Evolutionary conservation across 1,140 invertebrate species (phyloP), one percentile per base, ranked within the genome.

Genomic region (Oncopeltus fasciatus): DNA sequence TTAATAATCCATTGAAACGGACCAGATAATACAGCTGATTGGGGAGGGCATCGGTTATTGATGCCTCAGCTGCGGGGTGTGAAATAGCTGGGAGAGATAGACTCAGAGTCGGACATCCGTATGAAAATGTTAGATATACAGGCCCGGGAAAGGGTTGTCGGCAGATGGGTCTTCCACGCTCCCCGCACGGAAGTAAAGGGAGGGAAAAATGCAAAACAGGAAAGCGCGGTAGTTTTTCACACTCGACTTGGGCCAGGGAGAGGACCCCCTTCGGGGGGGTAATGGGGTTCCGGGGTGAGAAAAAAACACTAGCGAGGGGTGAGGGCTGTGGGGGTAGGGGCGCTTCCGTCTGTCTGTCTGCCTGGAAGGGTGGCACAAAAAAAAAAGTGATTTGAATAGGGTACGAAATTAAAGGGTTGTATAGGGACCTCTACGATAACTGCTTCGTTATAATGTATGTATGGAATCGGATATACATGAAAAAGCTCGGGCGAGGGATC

Each of bases 341-440:
- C 14, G 31, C 31, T 14, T 38, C 31, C 14, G 31, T 38, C 31
- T 38, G 31, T 38, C 49, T 24, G 20, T 24, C 16, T 16, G 16
- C 56, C n/a, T n/a, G 29, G 21, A 47, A 26, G 28, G 29, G 26
- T 21, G 60, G 60, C 59, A 57, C 47, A 29, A 29, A 31, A 60
- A 64, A 65, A 66, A 66, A 66, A 66, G 33, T 64, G 53, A 66
- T 66, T 66, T 66, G 65, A 66, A 66, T 66, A 64, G 65, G 58
- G 26, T 29, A 46, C 53, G 60, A 66, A 66, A 66, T 66, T 66
- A 66, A 66, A 66, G 65, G 65, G 65, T 66, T 66, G 65, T 64
- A 64, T 59, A 51, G 60, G 11, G 43, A 47, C 56, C 26, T 63
- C 46, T 26, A 46, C 61, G 65, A 66, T 66, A 66, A 66, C 62